Evolutionary conservation across 2,797 vertebrate genomes (phyloP).

Genomic region (Enteromius paludinosus): DNA sequence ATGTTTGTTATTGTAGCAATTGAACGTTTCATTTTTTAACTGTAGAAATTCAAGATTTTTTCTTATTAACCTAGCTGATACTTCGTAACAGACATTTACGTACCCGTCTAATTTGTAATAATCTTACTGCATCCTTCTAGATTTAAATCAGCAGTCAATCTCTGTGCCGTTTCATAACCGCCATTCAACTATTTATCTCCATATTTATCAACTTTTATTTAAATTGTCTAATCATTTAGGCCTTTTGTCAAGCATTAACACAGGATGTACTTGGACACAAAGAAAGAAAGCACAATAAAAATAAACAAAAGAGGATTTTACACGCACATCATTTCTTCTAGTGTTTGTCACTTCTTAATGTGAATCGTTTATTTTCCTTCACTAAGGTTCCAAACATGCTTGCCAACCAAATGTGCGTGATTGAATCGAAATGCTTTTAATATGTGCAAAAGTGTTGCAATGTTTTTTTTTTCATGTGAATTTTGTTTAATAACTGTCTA

Average conservation of each 20-base stretch:
- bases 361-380: background rate
- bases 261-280: background rate
- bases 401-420: background rate
- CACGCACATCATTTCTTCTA: background rate
- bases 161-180: background rate
- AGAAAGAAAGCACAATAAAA: conserved; percentile 3
- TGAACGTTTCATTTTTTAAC: conserved; percentile 85
- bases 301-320: background rate
- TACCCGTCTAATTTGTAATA: background rate
- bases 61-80: conserved; percentile 48
- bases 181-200: conserved; percentile 49
- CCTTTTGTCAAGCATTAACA: conserved; percentile 16
- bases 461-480: background rate
- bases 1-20: conserved; percentile 86
- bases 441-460: background rate
- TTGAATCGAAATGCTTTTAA: background rate
- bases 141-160: conserved; percentile 4
- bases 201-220: conserved; percentile 52
- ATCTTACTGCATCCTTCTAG: background rate
- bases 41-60: conserved; percentile 53
- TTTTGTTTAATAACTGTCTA: background rate
- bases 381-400: background rate
- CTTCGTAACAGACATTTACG: conserved; percentile 4
- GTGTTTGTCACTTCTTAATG: background rate
- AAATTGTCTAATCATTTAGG: conserved; percentile 35